Evolutionary conservation across 2,888 invertebrate species (phyloP).

Genomic region (Eudemis profundana): DNA sequence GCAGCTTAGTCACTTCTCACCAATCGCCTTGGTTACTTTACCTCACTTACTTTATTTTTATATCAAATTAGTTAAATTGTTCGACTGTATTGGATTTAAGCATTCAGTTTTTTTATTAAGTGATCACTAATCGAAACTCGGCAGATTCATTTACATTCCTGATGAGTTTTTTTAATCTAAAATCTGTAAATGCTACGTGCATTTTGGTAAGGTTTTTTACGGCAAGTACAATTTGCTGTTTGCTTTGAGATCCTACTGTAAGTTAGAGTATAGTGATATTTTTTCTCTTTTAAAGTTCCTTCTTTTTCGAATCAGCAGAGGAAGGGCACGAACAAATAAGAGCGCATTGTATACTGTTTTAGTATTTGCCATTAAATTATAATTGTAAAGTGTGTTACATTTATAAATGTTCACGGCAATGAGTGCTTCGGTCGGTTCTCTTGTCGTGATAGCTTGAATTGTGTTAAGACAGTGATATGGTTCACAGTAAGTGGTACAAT

Average conservation of each 20-base stretch:
- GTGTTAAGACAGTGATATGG: slow-evolving; percentile 38
- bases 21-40: slow-evolving; percentile 27
- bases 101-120: slow-evolving; percentile 30
- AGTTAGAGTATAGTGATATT: slow-evolving; percentile 67
- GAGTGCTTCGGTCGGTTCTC: slow-evolving; percentile 18
- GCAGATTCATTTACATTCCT: slow-evolving; percentile 60
- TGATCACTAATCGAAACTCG: slow-evolving; percentile 34
- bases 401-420: slow-evolving; percentile 7
- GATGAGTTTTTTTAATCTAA: slow-evolving; percentile 55
- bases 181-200: slow-evolving; percentile 50
- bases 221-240: slow-evolving; percentile 78
- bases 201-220: slow-evolving; percentile 52
- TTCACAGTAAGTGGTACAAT: slow-evolving; percentile 65
- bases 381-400: slow-evolving; percentile 51
- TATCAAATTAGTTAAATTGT: slow-evolving; percentile 35
- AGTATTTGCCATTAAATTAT: slow-evolving; percentile 58
- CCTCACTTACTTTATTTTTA: slow-evolving; percentile 26
- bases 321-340: slow-evolving; percentile 64
- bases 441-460: slow-evolving; percentile 22
- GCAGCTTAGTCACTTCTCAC: neutral
- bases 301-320: slow-evolving; percentile 52
- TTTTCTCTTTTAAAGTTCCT: slow-evolving; percentile 56
- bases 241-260: slow-evolving; percentile 71
- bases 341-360: slow-evolving; percentile 59
- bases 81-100: slow-evolving; percentile 40